Conservation (phyloP, 2,797 vertebrate species). For the Sibirionetta formosa region DNA sequence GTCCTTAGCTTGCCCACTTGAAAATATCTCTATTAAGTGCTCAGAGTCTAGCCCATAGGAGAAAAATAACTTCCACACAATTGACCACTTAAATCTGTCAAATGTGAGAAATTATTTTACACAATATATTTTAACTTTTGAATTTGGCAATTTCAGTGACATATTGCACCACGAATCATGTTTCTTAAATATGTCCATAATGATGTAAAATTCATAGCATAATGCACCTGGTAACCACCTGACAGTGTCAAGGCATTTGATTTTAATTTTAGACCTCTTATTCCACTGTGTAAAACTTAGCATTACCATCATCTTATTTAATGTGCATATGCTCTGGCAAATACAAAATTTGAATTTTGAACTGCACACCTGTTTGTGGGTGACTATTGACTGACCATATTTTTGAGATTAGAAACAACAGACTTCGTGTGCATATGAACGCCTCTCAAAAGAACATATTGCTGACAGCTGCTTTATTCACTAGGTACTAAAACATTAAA, state of each 20-base stretch:
- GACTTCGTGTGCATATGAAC: not conserved
- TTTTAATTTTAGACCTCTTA: conserved; percentile 22
- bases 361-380: conserved; percentile 40
- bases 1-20: not conserved
- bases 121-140: not conserved
- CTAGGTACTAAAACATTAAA: conserved; percentile 39
- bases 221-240: conserved; percentile 32
- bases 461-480: conserved; percentile 64
- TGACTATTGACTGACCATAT: not conserved
- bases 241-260: conserved; percentile 27
- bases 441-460: conserved; percentile 54
- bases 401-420: conserved; percentile 55
- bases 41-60: not conserved
- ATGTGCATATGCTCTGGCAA: conserved; percentile 16
- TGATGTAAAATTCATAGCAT: conserved; percentile 7
- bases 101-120: conserved; percentile 12
- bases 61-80: not conserved
- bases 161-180: not conserved
- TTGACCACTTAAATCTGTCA: not conserved
- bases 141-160: not conserved
- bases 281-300: conserved; percentile 4
- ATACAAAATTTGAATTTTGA: conserved; percentile 38
- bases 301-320: not conserved
- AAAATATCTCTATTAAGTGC: not conserved
- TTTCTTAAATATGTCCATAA: not conserved